These are phyloP conservation scores for Drosophila colorata DNA, from an alignment of 2,888 invertebrate species.

Conservation along the genomic window DNA sequence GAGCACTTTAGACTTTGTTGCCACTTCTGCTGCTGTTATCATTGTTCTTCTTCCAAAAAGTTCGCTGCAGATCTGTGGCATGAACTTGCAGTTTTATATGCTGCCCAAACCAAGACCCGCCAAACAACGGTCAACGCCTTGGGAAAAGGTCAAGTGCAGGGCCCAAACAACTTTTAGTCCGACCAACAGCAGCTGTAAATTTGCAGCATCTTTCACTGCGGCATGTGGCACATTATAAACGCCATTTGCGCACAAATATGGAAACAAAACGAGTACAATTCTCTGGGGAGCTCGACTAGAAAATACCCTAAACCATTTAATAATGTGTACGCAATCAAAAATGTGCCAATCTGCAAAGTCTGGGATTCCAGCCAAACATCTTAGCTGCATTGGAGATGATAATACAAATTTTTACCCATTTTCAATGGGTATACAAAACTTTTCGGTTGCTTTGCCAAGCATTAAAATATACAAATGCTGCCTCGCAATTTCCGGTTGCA, in stretches of 20 bases:
- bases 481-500: slow-evolving; percentile 71
- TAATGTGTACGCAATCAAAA: too few relatives aligned
- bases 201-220: slow-evolving; percentile 13
- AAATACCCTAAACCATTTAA: background rate
- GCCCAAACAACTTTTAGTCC: slow-evolving; percentile 30
- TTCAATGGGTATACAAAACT: background rate
- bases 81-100: slow-evolving; percentile 29
- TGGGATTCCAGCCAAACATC: too few relatives aligned
- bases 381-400: too few relatives aligned
- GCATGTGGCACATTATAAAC: slow-evolving; percentile 37
- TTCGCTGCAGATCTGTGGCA: slow-evolving; percentile 29
- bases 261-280: slow-evolving; percentile 1
- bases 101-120: background rate
- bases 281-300: too few relatives aligned
- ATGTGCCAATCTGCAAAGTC: too few relatives aligned
- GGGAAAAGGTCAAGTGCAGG: slow-evolving; percentile 36
- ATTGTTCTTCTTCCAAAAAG: slow-evolving; percentile 9
- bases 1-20: slow-evolving; percentile 22
- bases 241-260: slow-evolving; percentile 18
- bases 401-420: background rate
- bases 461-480: slow-evolving; percentile 71
- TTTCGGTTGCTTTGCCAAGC: slow-evolving; percentile 35
- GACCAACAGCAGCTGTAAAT: slow-evolving; percentile 39
- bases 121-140: slow-evolving; percentile 4
- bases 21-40: background rate